Conservation (phyloP, 2,797 vertebrate species). For the Lutjanus argentimaculatus region DNA sequence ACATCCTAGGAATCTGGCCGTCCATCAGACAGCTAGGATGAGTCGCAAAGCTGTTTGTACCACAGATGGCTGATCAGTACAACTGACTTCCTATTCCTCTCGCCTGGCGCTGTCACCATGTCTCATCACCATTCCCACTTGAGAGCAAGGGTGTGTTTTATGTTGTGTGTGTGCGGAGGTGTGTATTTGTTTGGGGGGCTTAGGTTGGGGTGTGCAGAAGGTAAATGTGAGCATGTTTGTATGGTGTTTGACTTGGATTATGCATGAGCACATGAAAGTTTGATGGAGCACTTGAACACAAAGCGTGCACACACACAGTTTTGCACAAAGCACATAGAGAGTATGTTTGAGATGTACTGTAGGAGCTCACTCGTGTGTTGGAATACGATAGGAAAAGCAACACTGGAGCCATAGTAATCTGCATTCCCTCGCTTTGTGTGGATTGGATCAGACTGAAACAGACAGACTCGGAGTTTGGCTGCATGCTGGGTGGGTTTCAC, state of each 20-base stretch:
- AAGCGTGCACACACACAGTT: constrained; percentile 17
- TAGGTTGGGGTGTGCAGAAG: constrained; percentile 46
- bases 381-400: constrained; percentile 33
- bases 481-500: constrained; percentile 63
- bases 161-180: constrained; percentile 24
- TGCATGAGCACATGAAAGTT: constrained; percentile 55
- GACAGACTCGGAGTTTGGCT: constrained; percentile 58
- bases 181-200: constrained; percentile 30
- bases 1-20: constrained; percentile 76
- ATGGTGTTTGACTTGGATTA: constrained; percentile 51
- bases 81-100: constrained; percentile 77
- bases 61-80: constrained; percentile 88
- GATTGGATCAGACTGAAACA: constrained; percentile 58
- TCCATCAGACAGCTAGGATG: constrained; percentile 77
- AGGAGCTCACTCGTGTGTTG: constrained; percentile 24
- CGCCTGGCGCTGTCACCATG: constrained; percentile 68
- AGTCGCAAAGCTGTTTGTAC: constrained; percentile 82
- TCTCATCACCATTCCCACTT: constrained; percentile 70
- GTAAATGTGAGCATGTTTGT: constrained; percentile 44
- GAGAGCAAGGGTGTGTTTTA: constrained; percentile 54
- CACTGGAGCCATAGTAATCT: constrained; percentile 34
- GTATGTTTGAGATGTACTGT: constrained; percentile 27
- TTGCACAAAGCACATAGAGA: constrained; percentile 40
- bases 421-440: constrained; percentile 38
- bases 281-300: constrained; percentile 48